Evolutionary conservation across 1,140 invertebrate genomes (phyloP).

Genomic region (Ladona fulva): DNA sequence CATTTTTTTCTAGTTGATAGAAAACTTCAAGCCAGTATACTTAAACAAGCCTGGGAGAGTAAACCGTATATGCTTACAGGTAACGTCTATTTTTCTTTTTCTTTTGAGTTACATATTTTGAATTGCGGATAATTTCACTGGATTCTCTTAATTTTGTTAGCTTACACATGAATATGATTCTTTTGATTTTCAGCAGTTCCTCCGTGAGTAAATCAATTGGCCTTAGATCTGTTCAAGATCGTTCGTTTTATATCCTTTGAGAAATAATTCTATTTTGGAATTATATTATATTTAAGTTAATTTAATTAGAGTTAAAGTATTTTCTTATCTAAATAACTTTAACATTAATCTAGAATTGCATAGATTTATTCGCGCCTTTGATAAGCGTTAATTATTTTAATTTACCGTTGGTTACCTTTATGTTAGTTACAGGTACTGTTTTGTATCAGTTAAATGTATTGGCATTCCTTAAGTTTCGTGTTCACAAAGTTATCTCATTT

Average conservation of each 20-base stretch:
- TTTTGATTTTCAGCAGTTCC: constrained; percentile 12
- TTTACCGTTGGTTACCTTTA: too few relatives aligned
- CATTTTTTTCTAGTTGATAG: constrained; percentile 36
- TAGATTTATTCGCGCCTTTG: too few relatives aligned
- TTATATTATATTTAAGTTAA: background rate
- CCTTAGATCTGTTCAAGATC: background rate
- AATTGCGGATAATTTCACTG: too few relatives aligned
- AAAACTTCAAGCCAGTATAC: constrained; percentile 36
- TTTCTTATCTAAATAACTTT: too few relatives aligned
- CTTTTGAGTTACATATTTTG: background rate
- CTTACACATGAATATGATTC: background rate
- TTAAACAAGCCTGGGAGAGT: constrained; percentile 30
- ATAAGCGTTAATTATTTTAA: too few relatives aligned
- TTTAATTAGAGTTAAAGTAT: too few relatives aligned
- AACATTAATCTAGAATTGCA: too few relatives aligned
- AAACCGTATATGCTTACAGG: constrained; percentile 31
- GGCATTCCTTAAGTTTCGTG: too few relatives aligned
- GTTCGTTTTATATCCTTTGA: background rate
- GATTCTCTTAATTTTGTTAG: too few relatives aligned
- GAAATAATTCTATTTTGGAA: background rate
- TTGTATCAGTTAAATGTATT: too few relatives aligned
- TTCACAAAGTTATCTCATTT: too few relatives aligned
- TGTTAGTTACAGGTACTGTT: too few relatives aligned
- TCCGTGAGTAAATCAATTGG: background rate
- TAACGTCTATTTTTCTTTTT: constrained; percentile 25